A percentile compares a stretch with the other conserved stretches of the same genome.
Evolutionary conservation across 2,888 invertebrate genomes (phyloP).

Genomic region (Meganola albula): DNA sequence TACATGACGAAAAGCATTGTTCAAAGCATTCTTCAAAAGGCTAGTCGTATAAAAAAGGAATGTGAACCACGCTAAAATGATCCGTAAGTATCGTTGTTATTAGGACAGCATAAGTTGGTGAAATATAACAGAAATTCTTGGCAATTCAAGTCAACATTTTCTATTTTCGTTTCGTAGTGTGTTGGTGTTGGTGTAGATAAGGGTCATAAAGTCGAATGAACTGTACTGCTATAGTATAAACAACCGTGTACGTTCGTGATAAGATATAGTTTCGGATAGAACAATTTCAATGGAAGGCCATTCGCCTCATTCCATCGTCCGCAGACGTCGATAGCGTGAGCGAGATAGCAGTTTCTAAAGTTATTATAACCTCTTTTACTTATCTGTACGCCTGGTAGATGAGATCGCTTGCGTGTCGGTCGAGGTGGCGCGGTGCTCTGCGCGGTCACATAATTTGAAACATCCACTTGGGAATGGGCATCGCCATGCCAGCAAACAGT

Average conservation of each 20-base stretch:
- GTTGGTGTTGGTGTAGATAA: slow-evolving; percentile 40
- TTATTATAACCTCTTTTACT: slow-evolving; percentile 10
- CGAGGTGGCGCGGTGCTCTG: slow-evolving; percentile 73
- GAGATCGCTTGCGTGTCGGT: slow-evolving; percentile 74
- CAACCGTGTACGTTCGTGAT: too few species aligned
- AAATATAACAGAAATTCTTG: slow-evolving; percentile 61
- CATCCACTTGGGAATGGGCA: slow-evolving; percentile 21
- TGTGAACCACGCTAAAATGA: slow-evolving; percentile 71
- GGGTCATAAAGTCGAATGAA: slow-evolving; percentile 36
- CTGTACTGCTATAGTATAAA: slow-evolving; percentile 23
- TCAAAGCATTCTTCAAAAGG: slow-evolving; percentile 31
- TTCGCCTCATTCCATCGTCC: slow-evolving; percentile 44
- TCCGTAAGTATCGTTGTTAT: slow-evolving; percentile 69
- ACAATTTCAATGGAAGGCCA: too few species aligned
- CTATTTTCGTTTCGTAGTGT: slow-evolving; percentile 49
- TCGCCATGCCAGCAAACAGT: slow-evolving; percentile 19
- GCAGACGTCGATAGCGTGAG: slow-evolving; percentile 49
- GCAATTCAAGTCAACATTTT: slow-evolving; percentile 51
- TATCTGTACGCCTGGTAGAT: slow-evolving; percentile 58
- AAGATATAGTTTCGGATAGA: too few species aligned
- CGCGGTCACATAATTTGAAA: slow-evolving; percentile 23
- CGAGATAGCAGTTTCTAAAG: slow-evolving; percentile 36
- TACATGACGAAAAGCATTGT: too few species aligned
- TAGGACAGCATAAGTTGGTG: slow-evolving; percentile 58
- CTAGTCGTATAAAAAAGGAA: slow-evolving; percentile 56